Evolutionary conservation across 1,140 invertebrate genomes (phyloP), one percentile per base, ranked within the genome.

Genomic region (Leptoteleia sp.): DNA sequence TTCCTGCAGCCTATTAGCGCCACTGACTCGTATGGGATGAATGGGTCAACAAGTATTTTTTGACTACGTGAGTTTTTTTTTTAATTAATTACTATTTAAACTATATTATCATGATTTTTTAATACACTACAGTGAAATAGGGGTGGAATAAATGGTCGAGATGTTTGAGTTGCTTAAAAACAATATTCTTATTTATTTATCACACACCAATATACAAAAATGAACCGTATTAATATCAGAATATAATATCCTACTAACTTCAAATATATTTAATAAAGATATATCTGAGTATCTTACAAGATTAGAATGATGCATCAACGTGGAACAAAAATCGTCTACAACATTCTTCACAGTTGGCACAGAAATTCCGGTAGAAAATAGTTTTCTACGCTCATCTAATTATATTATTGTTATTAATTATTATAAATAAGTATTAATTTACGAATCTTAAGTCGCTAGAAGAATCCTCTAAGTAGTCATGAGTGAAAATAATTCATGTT

Each of bases 131-230:
- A n/a, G n/a, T n/a, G n/a, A n/a, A n/a, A n/a, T n/a, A n/a, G n/a
- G n/a, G n/a, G n/a, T n/a, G n/a, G n/a, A n/a, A n/a, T n/a, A n/a
- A n/a, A n/a, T n/a, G n/a, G n/a, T n/a, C n/a, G n/a, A n/a, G n/a
- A n/a, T n/a, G n/a, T 25, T 55, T 57, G 19, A 57, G 79, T 89
- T 89, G 83, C 86, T 89, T 89, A 89, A 70, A 89, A 89, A 89
- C 87, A 89, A 89, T 89, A 89, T 87, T 87, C 84, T 89, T 89
- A 89, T 89, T 88, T 88, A 89, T 89, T 89, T 85, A 89, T 89
- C 88, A 89, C 88, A 89, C 88, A 89, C 88, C 88, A 89, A 89
- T 89, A 89, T 89, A 89, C 88, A 89, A 89, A 89, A 89, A 89
- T 88, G 86, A 89, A 89, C 83, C 83, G 84, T 89, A 89, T 88